Evolutionary conservation across 2,797 vertebrate species (phyloP).

Genomic region (Phrynocephalus guinanensis): DNA sequence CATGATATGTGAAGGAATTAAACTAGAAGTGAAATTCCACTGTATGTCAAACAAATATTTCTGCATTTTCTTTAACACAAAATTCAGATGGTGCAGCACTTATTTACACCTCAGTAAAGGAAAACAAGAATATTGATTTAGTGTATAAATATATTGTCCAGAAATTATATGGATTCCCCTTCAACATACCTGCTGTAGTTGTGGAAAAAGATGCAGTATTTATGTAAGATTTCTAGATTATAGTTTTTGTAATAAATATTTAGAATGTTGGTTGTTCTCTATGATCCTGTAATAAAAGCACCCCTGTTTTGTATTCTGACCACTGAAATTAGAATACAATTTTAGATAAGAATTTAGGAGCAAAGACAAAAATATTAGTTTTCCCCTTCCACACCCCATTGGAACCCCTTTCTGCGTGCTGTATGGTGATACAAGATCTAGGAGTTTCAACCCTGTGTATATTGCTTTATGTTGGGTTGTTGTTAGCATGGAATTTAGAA

Average conservation of each 20-base stretch:
- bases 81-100: slow-evolving; percentile 93
- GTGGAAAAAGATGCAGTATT: slow-evolving; percentile 98
- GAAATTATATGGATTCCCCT: slow-evolving; percentile 96
- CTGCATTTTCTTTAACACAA: slow-evolving; percentile 79
- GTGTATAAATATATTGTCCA: slow-evolving; percentile 99
- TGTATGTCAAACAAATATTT: neutral
- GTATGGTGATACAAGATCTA: neutral
- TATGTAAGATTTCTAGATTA: slow-evolving; percentile 86
- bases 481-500: neutral
- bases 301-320: neutral
- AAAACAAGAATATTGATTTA: slow-evolving; percentile 98
- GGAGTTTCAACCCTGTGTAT: neutral
- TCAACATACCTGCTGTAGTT: slow-evolving; percentile 91
- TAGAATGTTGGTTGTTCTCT: neutral
- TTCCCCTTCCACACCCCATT: neutral
- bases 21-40: no score
- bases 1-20: no score
- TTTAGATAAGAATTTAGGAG: neutral
- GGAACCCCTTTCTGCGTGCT: neutral
- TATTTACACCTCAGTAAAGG: slow-evolving; percentile 98
- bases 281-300: neutral
- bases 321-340: neutral
- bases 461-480: neutral
- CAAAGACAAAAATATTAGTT: neutral
- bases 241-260: neutral